Conservation (phyloP, 2,888 invertebrate genomes). For the Synanthedon vespiformis region DNA sequence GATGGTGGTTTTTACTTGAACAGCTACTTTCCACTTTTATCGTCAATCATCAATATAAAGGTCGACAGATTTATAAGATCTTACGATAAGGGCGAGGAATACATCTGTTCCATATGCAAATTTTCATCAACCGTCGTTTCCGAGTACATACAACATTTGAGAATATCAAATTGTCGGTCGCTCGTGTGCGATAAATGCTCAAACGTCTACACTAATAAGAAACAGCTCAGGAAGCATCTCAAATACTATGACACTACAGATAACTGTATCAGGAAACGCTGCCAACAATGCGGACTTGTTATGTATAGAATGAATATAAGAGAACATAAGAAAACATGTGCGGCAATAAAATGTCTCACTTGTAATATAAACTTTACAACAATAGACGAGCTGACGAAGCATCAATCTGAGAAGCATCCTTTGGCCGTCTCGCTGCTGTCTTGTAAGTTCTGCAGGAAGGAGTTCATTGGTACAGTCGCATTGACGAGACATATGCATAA, state of each 20-base stretch:
- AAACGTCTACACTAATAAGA: slow-evolving; percentile 13
- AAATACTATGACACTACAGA: no score
- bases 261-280: slow-evolving; percentile 8
- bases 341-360: slow-evolving; percentile 25
- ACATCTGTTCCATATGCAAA: slow-evolving; percentile 25
- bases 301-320: slow-evolving; percentile 8
- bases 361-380: slow-evolving; percentile 28
- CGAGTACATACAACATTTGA: slow-evolving; percentile 28
- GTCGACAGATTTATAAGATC: slow-evolving; percentile 20
- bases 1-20: slow-evolving; percentile 28
- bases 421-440: slow-evolving; percentile 20
- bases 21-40: slow-evolving; percentile 23
- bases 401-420: slow-evolving; percentile 29
- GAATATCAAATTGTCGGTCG: slow-evolving; percentile 15
- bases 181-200: slow-evolving; percentile 30
- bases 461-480: slow-evolving; percentile 28
- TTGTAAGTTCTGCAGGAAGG: slow-evolving; percentile 38
- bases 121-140: slow-evolving; percentile 9
- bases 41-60: slow-evolving; percentile 32
- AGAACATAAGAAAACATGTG: slow-evolving; percentile 25
- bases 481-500: slow-evolving; percentile 38
- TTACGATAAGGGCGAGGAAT: slow-evolving; percentile 9
- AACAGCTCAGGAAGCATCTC: no score
- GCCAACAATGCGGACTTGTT: slow-evolving; percentile 21
- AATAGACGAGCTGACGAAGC: slow-evolving; percentile 26